Percentiles rank a stretch among this genome's conserved stretches.
phyloP scores from a whole-genome alignment of 35 echinoderm and acorn worm genomes.

The Heliocidaris tuberculata region DNA sequence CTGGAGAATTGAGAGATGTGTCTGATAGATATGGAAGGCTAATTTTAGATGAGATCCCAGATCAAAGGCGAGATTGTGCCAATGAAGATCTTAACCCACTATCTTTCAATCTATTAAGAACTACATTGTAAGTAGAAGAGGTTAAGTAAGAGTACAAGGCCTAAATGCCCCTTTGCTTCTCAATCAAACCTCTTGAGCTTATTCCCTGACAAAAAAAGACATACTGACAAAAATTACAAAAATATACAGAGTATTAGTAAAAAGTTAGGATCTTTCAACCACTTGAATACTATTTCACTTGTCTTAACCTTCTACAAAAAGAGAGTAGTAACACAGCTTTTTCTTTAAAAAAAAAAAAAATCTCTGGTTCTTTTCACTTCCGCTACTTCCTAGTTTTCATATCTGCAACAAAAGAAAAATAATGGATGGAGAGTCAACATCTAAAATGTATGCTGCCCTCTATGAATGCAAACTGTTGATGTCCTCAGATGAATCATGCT shows the following conservation, averaged over 20 bases:
- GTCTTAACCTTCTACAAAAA: no score
- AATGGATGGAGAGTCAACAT: background rate
- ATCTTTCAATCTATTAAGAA: no score
- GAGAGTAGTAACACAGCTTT: no score
- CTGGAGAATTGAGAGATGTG: background rate
- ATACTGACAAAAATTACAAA: no score
- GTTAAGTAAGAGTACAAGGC: no score
- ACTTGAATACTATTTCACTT: no score
- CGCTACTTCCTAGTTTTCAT: background rate
- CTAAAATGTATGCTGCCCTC: background rate
- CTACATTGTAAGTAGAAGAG: no score
- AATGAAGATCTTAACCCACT: background rate
- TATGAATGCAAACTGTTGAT: background rate
- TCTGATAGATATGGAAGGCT: background rate
- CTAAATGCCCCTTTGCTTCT: background rate
- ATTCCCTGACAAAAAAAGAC: no score
- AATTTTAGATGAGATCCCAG: background rate
- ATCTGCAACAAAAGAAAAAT: background rate
- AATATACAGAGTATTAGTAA: no score
- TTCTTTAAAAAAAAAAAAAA: background rate
- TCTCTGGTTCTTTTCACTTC: background rate
- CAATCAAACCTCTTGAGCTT: no score
- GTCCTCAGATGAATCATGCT: background rate
- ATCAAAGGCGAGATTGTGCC: background rate
- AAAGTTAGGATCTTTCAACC: no score